Conservation (phyloP, 2,888 invertebrate species). For the Lycaena phlaeas region DNA sequence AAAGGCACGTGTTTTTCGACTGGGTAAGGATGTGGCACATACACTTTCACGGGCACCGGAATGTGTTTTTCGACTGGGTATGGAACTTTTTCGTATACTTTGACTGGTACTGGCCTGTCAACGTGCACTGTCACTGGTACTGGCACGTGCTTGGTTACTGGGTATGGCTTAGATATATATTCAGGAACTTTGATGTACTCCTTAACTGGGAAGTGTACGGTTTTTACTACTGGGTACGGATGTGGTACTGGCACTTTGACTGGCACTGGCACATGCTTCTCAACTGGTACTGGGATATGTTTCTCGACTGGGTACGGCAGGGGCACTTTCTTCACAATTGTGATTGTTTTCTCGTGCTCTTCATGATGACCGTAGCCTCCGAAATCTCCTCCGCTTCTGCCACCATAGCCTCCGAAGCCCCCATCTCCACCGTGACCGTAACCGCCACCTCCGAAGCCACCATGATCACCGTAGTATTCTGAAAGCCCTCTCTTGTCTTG, state of each 20-base stretch:
- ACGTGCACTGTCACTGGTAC: conserved; percentile 79
- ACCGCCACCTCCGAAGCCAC: conserved; percentile 25
- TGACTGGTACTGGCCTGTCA: conserved; percentile 78
- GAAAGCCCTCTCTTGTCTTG: conserved; percentile 72
- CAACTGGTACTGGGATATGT: conserved; percentile 77
- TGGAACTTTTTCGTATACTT: conserved; percentile 74
- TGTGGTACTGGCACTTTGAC: conserved; percentile 80
- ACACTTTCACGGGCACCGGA: conserved; percentile 79
- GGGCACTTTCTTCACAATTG: conserved; percentile 80
- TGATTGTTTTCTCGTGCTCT: conserved; percentile 77
- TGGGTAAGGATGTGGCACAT: conserved; percentile 80
- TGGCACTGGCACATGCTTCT: conserved; percentile 77
- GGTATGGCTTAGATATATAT: conserved; percentile 78
- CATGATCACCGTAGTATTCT: conserved; percentile 57
- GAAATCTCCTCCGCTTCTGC: conserved; percentile 19
- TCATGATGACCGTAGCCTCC: conserved; percentile 38
- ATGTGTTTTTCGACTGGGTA: conserved; percentile 81
- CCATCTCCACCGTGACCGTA: conserved; percentile 24
- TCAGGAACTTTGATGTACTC: conserved; percentile 78
- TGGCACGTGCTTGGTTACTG: conserved; percentile 77
- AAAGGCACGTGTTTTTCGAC: conserved; percentile 80
- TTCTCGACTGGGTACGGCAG: conserved; percentile 83
- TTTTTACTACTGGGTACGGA: conserved; percentile 80
- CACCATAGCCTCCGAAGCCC: conserved; percentile 26
- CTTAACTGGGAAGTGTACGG: conserved; percentile 77